Evolutionary conservation across 2,888 invertebrate species (phyloP), one percentile per base, ranked within the genome.

Genomic region (Ecdyonurus torrentis): DNA sequence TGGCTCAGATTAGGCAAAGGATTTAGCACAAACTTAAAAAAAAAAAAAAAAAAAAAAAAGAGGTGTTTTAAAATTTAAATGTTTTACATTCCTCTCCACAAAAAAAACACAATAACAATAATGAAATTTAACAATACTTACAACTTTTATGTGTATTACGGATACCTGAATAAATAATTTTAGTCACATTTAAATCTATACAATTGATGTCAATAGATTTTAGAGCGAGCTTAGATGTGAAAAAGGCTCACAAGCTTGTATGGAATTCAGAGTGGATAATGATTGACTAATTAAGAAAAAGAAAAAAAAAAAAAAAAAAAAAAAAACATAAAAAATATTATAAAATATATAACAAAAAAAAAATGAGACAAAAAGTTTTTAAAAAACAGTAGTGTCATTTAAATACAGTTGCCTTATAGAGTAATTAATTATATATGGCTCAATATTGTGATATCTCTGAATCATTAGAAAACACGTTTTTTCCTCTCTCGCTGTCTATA

Each of bases 381-480:
- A 50, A 55, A 55, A 20, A 10, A 55, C 20, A 55, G 55, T 22
- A 55, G 22, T n/a, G 7, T 22, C 19, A 20, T 55, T 7, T 10
- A 55, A 22, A n/a, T 20, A 22, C 55, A 55, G 55, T 55, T 55
- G 55, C 55, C 55, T 55, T 55, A 55, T 55, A 55, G 55, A 18
- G 15, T 55, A 55, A 7, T 55, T 20, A 50, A 10, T 50, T 50
- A 10, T 50, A 55, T 55, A 55, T 55, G 55, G 55, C 55, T 55
- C 55, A 55, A 55, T 55, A 55, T 20, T 55, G 55, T 55, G 55
- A 55, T 55, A 55, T 55, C 55, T 55, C 55, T 7, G n/a, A 50
- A 55, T 55, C 55, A 55, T 55, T 22, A 55, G 55, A 20, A n/a
- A 55, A 22, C 55, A 55, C 55, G 20, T 55, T 55, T 22, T 55